Evolutionary conservation across 2,797 vertebrate genomes (phyloP).

Genomic region (Scolopax bukidnonensis): DNA sequence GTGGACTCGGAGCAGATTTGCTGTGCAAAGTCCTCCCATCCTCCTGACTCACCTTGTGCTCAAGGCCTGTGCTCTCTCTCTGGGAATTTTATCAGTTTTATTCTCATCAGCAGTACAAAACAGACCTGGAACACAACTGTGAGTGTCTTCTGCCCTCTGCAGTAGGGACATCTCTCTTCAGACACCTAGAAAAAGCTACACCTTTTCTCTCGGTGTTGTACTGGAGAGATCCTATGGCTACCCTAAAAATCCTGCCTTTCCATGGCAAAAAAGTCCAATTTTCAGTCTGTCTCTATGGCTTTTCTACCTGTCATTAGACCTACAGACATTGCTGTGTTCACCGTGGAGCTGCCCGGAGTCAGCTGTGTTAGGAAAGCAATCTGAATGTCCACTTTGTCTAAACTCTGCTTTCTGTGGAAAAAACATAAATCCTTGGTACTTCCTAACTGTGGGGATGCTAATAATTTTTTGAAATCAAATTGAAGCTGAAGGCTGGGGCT

Average conservation of each 20-base stretch:
- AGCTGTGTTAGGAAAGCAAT: background rate
- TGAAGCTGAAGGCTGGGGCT: background rate
- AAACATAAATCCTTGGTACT: background rate
- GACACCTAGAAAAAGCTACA: background rate
- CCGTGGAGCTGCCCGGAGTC: rapidly evolving
- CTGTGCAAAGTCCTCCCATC: background rate
- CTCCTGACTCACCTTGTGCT: background rate
- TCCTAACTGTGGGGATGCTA: background rate
- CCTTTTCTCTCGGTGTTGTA: background rate
- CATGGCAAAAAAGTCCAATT: background rate
- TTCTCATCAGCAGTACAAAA: background rate
- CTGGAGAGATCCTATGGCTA: background rate
- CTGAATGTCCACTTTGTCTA: background rate
- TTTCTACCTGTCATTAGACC: background rate
- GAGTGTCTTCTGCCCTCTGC: background rate
- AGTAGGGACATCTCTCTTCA: background rate
- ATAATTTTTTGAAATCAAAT: background rate
- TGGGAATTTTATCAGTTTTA: background rate
- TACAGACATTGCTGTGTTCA: rapidly evolving
- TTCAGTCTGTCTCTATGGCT: background rate
- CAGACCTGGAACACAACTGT: background rate
- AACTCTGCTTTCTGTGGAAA: background rate
- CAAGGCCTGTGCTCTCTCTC: rapidly evolving
- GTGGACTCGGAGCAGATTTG: background rate
- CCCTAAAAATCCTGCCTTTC: background rate